Evolutionary conservation across 2,888 invertebrate species (phyloP).

Genomic region (Pristionchus arcanus): DNA sequence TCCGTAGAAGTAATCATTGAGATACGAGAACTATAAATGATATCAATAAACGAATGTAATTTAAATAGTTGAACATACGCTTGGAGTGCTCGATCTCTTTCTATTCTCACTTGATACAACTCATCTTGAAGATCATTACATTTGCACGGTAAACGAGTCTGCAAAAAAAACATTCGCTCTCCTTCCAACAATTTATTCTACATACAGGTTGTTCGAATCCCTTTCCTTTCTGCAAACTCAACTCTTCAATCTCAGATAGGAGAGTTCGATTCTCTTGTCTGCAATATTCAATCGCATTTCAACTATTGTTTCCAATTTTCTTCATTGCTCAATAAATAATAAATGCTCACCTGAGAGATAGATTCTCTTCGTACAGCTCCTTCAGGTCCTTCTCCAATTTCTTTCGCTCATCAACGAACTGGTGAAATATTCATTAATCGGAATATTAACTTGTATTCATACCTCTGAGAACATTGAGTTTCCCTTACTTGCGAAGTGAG

Average conservation of each 20-base stretch:
- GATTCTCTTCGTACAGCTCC: slow-evolving; percentile 27
- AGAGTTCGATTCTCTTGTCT: slow-evolving; percentile 48
- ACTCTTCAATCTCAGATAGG: slow-evolving; percentile 40
- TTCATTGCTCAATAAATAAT: background rate
- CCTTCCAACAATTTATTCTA: background rate
- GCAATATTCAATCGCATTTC: background rate
- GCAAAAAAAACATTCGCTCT: background rate
- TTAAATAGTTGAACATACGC: background rate
- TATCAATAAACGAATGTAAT: background rate
- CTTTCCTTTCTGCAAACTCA: slow-evolving; percentile 11
- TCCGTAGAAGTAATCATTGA: slow-evolving; percentile 22
- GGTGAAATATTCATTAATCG: background rate
- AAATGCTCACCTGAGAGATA: background rate
- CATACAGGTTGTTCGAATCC: background rate
- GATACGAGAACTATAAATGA: background rate
- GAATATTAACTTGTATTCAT: background rate
- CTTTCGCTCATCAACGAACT: slow-evolving; percentile 44
- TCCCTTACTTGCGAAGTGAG: slow-evolving; percentile 49
- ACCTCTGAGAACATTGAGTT: slow-evolving; percentile 52
- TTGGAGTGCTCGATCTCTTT: slow-evolving; percentile 29
- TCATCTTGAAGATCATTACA: slow-evolving; percentile 11
- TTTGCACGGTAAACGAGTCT: slow-evolving; percentile 29
- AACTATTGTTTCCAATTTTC: background rate
- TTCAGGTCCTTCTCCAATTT: slow-evolving; percentile 38
- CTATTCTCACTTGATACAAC: background rate